Base-by-base conservation (phyloP, 2,113 vertebrate genomes). In the Dunckerocampus dactyliophorus region DNA sequence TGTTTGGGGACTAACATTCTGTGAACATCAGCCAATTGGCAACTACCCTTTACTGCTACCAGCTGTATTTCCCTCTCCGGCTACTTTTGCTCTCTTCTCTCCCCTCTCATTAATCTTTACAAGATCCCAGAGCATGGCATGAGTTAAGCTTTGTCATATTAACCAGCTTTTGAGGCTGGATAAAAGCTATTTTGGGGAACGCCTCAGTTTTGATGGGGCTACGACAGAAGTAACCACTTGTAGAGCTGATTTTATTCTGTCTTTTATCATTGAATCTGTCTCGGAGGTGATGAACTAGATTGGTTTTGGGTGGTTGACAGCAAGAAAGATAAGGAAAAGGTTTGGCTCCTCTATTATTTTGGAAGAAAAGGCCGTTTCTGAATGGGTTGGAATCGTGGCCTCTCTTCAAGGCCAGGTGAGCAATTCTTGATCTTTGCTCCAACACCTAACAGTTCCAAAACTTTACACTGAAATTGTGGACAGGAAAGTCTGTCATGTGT, bases 61-160 rank as follows among this genome's bases (percentile, higher is more conserved):
- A 89, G 85, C 84, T 88, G 86, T 67, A 62, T n/a, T 65, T 63
- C 72, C 76, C 61, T 71, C 65, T 73, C 50, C 71, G 48, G 82
- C 72, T 52, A 70, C 62, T 68, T 74, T 69, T 47, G 56, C 64
- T 64, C 59, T 19, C 49, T 60, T 79, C 64, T 47, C 66, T 63
- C 71, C 76, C 49, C 65, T 72, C 77, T 79, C 71, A 76, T 86
- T 83, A 84, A 82, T 87, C 76, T 85, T 87, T 88, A 82, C 74
- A 78, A 86, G 80, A 75, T 78, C 68, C 56, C 28, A 6, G 63
- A 69, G 56, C 63, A 75, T 76, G 76, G 68, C 62, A 50, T 16
- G 20, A 69, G 65, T 85, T 74, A 56, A 78, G 58, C 53, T 53
- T 28, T 72, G 62, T 72, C 63, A 61, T 75, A 72, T 76, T 81